A percentile compares a stretch with the other conserved stretches of the same genome.
phyloP scores from a whole-genome alignment of 2,888 invertebrate genomes.

The Dasypogon diadema region DNA sequence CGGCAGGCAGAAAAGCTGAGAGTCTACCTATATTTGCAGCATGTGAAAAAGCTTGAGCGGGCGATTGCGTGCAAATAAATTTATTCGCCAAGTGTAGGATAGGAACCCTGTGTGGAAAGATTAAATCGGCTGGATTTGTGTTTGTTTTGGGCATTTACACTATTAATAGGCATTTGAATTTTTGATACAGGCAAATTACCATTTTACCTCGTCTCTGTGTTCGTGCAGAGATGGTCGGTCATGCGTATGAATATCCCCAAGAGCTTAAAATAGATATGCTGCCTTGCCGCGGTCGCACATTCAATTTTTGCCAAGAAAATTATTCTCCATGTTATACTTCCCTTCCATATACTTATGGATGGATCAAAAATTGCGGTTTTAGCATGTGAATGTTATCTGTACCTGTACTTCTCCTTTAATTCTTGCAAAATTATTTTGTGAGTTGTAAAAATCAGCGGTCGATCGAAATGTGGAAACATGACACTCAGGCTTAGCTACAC shows the following conservation, averaged over 20 bases:
- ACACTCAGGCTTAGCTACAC: too few relatives aligned
- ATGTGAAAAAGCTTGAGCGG: conserved; percentile 5
- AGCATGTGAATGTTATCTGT: too few relatives aligned
- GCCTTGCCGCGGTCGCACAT: conserved; percentile 28
- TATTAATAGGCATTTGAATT: conserved; percentile 49
- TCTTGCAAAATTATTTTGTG: too few relatives aligned
- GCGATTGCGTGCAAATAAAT: conserved; percentile 46
- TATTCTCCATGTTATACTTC: conserved; percentile 28
- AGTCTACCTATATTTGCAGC: background rate
- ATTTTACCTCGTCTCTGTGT: background rate
- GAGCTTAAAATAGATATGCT: conserved; percentile 43
- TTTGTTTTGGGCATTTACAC: conserved; percentile 40
- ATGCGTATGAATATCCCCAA: conserved; percentile 39
- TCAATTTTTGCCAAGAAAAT: conserved; percentile 37
- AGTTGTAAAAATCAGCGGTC: too few relatives aligned
- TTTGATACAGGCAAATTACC: conserved; percentile 33
- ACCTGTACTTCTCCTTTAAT: too few relatives aligned
- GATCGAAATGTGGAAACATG: too few relatives aligned
- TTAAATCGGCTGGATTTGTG: conserved; percentile 25
- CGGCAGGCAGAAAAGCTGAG: background rate
- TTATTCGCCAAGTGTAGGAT: conserved; percentile 32
- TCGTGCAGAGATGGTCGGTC: conserved; percentile 32
- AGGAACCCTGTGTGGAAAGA: conserved; percentile 8
- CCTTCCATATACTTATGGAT: too few relatives aligned
- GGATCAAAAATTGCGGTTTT: too few relatives aligned